A percentile compares a stretch with the other conserved stretches of the same genome.
Conservation (phyloP, 2,888 invertebrate genomes). For the Agriopis aurantiaria region DNA sequence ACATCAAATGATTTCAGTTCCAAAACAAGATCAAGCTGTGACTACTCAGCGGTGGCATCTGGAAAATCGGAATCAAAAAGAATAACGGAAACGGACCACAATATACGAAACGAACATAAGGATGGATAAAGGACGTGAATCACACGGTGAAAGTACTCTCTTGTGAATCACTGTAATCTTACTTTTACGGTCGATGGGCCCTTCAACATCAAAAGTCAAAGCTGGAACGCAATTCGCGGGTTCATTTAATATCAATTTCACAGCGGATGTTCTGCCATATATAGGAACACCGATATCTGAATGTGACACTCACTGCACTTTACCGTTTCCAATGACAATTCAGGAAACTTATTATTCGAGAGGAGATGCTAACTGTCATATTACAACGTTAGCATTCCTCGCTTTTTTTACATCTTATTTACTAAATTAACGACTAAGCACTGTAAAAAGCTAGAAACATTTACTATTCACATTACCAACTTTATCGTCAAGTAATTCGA, state of each 20-base stretch:
- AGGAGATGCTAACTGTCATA: slow-evolving; percentile 9
- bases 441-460: slow-evolving; percentile 51
- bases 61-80: slow-evolving; percentile 70
- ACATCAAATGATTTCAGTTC: slow-evolving; percentile 71
- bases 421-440: slow-evolving; percentile 33
- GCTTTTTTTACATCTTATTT: slow-evolving; percentile 18
- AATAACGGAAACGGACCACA: slow-evolving; percentile 70
- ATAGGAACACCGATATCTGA: slow-evolving; percentile 61
- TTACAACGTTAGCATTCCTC: slow-evolving; percentile 4
- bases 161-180: slow-evolving; percentile 72
- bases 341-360: slow-evolving; percentile 32
- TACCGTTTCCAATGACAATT: slow-evolving; percentile 32
- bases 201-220: slow-evolving; percentile 57
- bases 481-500: slow-evolving; percentile 50
- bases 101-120: slow-evolving; percentile 62
- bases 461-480: slow-evolving; percentile 50
- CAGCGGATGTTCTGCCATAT: slow-evolving; percentile 68
- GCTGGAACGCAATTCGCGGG: slow-evolving; percentile 60
- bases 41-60: slow-evolving; percentile 66
- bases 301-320: slow-evolving; percentile 34
- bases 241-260: slow-evolving; percentile 69
- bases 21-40: slow-evolving; percentile 65
- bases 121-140: slow-evolving; percentile 75
- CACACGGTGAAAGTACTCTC: slow-evolving; percentile 66
- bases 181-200: slow-evolving; percentile 69